Percentiles rank a stretch among this genome's conserved stretches.
phyloP scores from a whole-genome alignment of 2,113 vertebrate genomes.

The Oreocharis arfaki region DNA sequence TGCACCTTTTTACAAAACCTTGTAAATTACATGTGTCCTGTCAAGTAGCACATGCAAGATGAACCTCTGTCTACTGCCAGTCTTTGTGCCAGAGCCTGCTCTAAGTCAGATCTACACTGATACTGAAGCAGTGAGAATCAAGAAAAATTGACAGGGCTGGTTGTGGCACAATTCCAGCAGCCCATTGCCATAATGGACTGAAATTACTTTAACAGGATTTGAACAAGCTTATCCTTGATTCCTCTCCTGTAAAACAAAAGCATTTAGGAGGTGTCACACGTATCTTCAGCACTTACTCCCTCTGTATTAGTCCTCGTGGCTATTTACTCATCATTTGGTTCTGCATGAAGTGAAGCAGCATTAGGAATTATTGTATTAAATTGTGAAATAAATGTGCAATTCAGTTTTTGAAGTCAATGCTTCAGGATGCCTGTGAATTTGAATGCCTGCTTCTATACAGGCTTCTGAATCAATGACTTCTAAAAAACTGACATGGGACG shows the following conservation, averaged over 20 bases:
- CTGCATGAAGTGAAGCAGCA: neutral
- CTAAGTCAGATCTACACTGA: neutral
- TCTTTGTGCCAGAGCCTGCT: neutral
- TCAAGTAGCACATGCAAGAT: neutral
- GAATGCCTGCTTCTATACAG: neutral
- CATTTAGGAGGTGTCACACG: fast-evolving
- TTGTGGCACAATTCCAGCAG: neutral
- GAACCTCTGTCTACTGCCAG: neutral
- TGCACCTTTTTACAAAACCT: neutral
- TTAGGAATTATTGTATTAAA: neutral
- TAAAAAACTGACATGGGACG: fast-evolving
- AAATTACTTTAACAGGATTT: neutral
- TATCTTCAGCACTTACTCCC: neutral
- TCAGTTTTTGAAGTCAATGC: neutral
- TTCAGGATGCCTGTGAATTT: neutral
- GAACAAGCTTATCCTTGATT: neutral
- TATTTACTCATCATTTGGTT: neutral
- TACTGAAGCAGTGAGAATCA: neutral
- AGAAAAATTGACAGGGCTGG: neutral
- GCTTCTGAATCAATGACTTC: neutral
- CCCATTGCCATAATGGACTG: neutral
- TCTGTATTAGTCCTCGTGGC: neutral
- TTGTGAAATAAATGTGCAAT: neutral
- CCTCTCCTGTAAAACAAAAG: neutral
- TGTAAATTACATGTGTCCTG: neutral